Base-by-base conservation (phyloP, 2,888 invertebrate species). In the Cylindroiulus punctatus region DNA sequence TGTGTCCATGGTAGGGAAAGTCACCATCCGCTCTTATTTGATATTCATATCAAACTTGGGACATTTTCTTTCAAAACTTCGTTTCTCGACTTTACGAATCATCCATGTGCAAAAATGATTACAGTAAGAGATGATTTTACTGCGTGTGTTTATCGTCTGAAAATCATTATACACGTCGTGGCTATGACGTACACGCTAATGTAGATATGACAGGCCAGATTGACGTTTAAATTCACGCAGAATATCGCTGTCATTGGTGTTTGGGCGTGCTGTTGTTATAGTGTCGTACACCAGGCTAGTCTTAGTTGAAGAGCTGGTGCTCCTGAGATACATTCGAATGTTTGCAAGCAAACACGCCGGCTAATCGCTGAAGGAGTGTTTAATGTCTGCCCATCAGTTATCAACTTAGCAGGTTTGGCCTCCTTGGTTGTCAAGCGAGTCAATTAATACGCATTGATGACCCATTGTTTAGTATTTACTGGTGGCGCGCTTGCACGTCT, bases 381-480 rank as follows among this genome's bases (percentile, higher is more conserved):
- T 76, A 76, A 76, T 30, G 76, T 76, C 26, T 76, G 76, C 76
- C n/a, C 76, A 76, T 76, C 76, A 76, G 76, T 30, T 76, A 76
- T n/a, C n/a, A 76, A 76, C 12, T 76, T 30, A 76, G 30, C 76
- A 76, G 76, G 30, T 76, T 26, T 14, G 30, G 76, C 76, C 76
- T 76, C 76, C 65, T 76, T 17, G 17, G 17, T 30, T 76, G 76
- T 30, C 76, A 76, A 30, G 17, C 14, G 30, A 30, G 76, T 76
- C 30, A 76, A 76, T 76, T 76, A 76, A 76, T 76, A 30, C 30
- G 3, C 76, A 76, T 65, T 76, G 76, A 76, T 76, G 76, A 30
- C 30, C 30, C 76, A 76, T 76, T 76, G 76, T 76, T 76, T 76
- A 76, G 14, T 76, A 76, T 30, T 76, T 76, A 1, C 14, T 76